A percentile compares a stretch with the other conserved stretches of the same genome.
Conservation (phyloP, 2,113 vertebrate genomes). For the Trogon surrucura region DNA sequence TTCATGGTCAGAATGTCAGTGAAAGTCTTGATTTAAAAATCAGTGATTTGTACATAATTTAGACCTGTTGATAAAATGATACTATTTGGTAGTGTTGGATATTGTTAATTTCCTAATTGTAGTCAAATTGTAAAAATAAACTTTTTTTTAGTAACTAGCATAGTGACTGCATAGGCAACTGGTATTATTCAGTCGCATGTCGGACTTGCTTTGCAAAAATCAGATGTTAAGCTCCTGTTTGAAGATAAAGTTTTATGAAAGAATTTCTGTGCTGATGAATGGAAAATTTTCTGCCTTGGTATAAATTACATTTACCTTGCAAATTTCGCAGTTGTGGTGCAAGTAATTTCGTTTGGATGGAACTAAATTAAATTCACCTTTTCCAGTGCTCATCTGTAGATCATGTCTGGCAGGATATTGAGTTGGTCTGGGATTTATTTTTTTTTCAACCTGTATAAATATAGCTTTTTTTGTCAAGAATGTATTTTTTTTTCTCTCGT, state of each 20-base stretch:
- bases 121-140: neutral
- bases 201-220: neutral
- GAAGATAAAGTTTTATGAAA: neutral
- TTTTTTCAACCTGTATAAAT: neutral
- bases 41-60: neutral
- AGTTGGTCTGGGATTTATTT: neutral
- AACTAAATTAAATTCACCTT: slow-evolving; percentile 63
- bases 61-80: neutral
- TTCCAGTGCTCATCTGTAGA: slow-evolving; percentile 14
- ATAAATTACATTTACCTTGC: slow-evolving; percentile 65
- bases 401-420: slow-evolving; percentile 39
- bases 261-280: slow-evolving; percentile 9
- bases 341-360: slow-evolving; percentile 57
- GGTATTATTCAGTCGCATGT: neutral
- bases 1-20: neutral
- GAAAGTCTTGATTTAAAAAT: neutral
- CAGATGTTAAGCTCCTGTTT: neutral
- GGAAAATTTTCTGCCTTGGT: neutral
- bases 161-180: neutral
- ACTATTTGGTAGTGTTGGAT: neutral
- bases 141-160: neutral
- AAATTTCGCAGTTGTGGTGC: slow-evolving; percentile 37
- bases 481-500: neutral
- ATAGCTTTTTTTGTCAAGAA: neutral
- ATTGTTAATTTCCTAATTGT: neutral